phyloP scores from a whole-genome alignment of 2,888 invertebrate species.

The Plusia festucae region DNA sequence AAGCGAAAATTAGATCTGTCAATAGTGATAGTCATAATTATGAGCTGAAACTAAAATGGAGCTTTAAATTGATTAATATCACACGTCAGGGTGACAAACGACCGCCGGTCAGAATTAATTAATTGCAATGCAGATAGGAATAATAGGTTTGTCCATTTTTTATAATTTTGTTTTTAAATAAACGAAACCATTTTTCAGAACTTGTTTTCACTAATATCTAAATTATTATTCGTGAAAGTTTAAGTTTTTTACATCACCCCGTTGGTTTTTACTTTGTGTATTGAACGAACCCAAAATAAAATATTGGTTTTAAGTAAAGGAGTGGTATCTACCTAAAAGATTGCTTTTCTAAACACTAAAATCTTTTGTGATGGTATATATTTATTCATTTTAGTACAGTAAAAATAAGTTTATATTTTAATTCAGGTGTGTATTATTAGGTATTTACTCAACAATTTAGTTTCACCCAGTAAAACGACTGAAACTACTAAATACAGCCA shows the following conservation, averaged over 20 bases:
- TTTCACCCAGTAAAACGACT: background rate
- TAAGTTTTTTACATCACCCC: no score
- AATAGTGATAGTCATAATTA: background rate
- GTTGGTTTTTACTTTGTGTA: no score
- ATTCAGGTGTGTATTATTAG: background rate
- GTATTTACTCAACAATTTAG: background rate
- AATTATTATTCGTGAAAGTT: no score
- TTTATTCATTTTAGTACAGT: background rate
- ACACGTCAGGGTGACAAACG: constrained; percentile 4
- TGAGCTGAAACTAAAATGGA: background rate
- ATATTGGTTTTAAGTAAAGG: no score
- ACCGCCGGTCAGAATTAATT: background rate
- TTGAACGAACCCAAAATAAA: no score
- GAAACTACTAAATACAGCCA: constrained; percentile 9
- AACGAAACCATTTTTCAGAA: background rate
- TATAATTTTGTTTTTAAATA: background rate
- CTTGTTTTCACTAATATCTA: no score
- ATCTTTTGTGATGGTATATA: no score
- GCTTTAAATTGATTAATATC: constrained; percentile 1
- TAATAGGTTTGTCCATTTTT: background rate
- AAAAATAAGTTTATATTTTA: background rate
- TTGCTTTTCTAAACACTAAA: no score
- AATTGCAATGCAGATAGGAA: constrained; percentile 2
- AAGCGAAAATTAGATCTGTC: background rate
- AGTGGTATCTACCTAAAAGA: no score